A percentile compares a stretch with the other conserved stretches of the same genome.
These are phyloP conservation scores for Cylindroiulus punctatus DNA, from an alignment of 2,888 invertebrate species.

Conservation along the genomic window DNA sequence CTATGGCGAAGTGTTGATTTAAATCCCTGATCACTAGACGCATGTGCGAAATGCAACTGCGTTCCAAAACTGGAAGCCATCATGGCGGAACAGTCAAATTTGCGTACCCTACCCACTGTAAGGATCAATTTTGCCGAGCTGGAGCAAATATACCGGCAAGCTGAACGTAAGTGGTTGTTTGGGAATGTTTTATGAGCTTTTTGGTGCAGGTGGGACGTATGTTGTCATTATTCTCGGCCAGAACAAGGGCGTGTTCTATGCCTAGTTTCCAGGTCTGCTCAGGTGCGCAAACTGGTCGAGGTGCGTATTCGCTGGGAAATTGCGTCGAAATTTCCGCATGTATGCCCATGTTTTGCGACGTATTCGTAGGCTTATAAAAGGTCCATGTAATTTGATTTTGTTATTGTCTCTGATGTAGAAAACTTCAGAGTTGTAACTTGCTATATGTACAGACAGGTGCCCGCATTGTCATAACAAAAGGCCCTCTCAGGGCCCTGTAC, in stretches of 20 bases:
- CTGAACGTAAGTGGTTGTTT: background rate
- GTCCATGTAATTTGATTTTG: background rate
- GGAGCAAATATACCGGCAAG: background rate
- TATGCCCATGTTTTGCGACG: background rate
- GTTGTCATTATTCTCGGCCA: background rate
- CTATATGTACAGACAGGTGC: too few relatives aligned
- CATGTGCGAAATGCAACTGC: background rate
- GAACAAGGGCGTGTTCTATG: background rate
- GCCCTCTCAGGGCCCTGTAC: too few relatives aligned
- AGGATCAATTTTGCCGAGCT: background rate
- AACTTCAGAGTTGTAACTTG: too few relatives aligned
- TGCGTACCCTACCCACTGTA: background rate
- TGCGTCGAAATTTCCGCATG: background rate
- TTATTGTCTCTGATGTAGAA: background rate
- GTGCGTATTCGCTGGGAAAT: background rate
- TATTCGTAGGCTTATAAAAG: background rate
- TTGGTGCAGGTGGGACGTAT: background rate
- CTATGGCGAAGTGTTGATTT: too few relatives aligned
- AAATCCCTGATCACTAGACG: background rate
- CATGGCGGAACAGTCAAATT: constrained; percentile 47
- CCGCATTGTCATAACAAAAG: too few relatives aligned
- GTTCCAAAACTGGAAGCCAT: background rate
- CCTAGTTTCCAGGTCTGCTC: background rate
- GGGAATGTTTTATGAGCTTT: background rate
- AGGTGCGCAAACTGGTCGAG: background rate